Conservation (phyloP, 2,797 vertebrate genomes). For the Sternotherus odoratus region DNA sequence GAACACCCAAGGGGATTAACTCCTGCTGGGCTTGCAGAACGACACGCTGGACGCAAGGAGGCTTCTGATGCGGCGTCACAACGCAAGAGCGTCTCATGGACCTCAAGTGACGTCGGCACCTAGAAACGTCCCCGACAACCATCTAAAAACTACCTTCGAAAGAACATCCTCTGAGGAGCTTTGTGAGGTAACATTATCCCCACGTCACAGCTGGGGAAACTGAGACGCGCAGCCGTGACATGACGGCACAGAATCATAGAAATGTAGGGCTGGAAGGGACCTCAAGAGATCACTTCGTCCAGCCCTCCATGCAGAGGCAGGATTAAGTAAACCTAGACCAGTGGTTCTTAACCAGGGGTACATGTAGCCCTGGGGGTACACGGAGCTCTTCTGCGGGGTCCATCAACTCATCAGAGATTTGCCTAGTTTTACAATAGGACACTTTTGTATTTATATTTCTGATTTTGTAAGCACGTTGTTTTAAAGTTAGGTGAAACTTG, state of each 20-base stretch:
- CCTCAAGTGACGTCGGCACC: neutral
- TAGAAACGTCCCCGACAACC: neutral
- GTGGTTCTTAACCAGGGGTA: too few relatives aligned
- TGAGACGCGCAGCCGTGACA: neutral
- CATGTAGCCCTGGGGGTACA: too few relatives aligned
- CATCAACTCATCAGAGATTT: too few relatives aligned
- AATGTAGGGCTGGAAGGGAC: neutral
- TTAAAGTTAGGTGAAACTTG: too few relatives aligned
- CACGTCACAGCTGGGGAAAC: neutral
- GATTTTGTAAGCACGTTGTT: too few relatives aligned
- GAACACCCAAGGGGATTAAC: neutral
- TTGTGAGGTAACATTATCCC: neutral
- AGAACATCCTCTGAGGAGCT: neutral
- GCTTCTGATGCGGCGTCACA: neutral
- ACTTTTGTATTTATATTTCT: too few relatives aligned
- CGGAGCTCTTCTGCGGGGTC: too few relatives aligned
- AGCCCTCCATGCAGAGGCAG: neutral
- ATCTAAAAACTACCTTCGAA: neutral
- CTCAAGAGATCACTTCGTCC: neutral
- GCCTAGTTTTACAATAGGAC: too few relatives aligned
- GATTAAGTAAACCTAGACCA: neutral
- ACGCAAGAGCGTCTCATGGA: neutral
- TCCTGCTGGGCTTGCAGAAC: too few relatives aligned
- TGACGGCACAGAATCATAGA: neutral
- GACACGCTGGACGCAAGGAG: neutral